These are phyloP conservation scores for Copidosoma floridanum DNA, from an alignment of 1,140 invertebrate genomes.

Conservation along the genomic window DNA sequence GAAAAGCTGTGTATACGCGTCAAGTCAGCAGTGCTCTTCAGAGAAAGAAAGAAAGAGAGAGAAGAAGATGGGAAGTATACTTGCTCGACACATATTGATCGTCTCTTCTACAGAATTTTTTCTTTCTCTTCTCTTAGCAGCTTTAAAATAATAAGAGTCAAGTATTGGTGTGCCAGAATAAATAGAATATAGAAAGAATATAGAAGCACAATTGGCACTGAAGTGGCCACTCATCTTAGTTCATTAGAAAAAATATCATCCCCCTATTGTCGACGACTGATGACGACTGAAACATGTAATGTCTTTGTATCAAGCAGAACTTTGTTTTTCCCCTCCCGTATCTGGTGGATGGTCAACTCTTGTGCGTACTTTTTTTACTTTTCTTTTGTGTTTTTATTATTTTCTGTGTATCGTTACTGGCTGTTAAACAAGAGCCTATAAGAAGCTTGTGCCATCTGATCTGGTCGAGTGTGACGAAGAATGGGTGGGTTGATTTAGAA, in stretches of 20 bases:
- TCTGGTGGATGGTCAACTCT: conserved; percentile 55
- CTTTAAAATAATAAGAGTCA: conserved; percentile 53
- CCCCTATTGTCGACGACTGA: conserved; percentile 54
- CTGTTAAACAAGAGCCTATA: conserved; percentile 37
- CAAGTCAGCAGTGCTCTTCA: conserved; percentile 7
- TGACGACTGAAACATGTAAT: too few relatives aligned
- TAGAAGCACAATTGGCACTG: conserved; percentile 58
- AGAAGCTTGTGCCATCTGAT: conserved; percentile 53
- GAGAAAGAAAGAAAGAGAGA: too few relatives aligned
- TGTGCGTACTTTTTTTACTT: conserved; percentile 13
- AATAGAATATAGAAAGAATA: conserved; percentile 44
- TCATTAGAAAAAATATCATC: conserved; percentile 59
- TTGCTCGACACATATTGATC: conserved; percentile 17
- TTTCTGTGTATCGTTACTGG: conserved; percentile 33
- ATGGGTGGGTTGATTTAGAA: conserved; percentile 47
- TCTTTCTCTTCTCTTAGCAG: too few relatives aligned
- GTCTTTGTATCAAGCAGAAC: too few relatives aligned
- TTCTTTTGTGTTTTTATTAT: conserved; percentile 19
- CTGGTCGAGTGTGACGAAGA: conserved; percentile 49
- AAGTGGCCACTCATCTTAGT: conserved; percentile 54
- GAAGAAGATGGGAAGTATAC: too few relatives aligned
- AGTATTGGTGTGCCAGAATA: conserved; percentile 42
- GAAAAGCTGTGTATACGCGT: too few relatives aligned
- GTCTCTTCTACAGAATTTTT: conserved; percentile 36
- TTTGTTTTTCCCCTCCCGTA: too few relatives aligned